These are phyloP conservation scores for Pristis pectinata DNA, from an alignment of 2,797 vertebrate genomes.

Conservation along the genomic window DNA sequence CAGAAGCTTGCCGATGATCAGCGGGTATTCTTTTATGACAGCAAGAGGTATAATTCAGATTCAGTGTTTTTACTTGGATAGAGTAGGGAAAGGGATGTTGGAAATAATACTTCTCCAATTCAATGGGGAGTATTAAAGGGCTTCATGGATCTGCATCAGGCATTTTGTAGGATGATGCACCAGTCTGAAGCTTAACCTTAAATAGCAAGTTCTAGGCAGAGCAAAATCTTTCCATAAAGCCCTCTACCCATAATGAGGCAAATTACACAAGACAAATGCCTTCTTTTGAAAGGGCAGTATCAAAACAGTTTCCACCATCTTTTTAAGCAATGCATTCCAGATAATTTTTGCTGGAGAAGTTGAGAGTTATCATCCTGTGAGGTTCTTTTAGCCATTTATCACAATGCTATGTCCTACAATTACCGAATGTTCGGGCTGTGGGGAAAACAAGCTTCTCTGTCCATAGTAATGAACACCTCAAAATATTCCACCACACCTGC, in stretches of 20 bases:
- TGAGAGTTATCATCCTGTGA: no score
- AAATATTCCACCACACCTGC: neutral
- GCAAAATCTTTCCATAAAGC: neutral
- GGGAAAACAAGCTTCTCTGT: neutral
- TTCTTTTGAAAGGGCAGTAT: neutral
- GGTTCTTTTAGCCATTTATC: neutral
- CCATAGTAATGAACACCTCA: neutral
- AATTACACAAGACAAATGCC: neutral
- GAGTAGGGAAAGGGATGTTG: neutral
- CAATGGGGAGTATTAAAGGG: neutral
- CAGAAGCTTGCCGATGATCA: neutral
- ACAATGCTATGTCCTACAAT: neutral
- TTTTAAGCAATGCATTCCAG: neutral
- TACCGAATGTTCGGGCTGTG: no score
- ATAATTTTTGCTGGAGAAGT: neutral
- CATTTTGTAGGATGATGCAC: neutral
- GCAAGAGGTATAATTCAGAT: neutral
- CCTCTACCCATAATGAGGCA: neutral
- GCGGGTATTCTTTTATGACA: conserved; percentile 1
- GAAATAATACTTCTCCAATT: neutral
- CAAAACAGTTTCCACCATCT: neutral
- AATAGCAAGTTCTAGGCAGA: neutral
- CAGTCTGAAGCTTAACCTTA: neutral
- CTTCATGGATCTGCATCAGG: neutral
- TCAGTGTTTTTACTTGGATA: neutral